Evolutionary conservation across 2,113 vertebrate species (phyloP).

Genomic region (Anthoscopus minutus): DNA sequence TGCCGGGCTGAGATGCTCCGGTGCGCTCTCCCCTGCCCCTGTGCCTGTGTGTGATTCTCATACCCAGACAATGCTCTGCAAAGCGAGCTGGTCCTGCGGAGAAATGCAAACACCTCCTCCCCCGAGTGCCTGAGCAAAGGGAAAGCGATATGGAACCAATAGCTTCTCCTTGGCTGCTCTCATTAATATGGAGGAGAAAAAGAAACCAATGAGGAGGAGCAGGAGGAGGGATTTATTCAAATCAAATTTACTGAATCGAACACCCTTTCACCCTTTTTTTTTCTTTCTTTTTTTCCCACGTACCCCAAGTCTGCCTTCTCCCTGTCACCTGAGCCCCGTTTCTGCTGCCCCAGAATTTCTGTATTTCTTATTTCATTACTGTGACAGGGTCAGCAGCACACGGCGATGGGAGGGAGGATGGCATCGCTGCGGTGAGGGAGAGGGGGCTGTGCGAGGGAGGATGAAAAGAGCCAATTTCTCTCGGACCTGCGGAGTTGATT

Average conservation of each 20-base stretch:
- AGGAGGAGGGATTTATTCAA: constrained; percentile 34
- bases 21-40: background rate
- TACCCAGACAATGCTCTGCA: constrained; percentile 57
- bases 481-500: background rate
- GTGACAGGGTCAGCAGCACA: background rate
- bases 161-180: background rate
- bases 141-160: background rate
- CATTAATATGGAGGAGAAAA: background rate
- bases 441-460: background rate
- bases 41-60: background rate
- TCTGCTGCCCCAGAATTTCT: background rate
- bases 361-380: background rate
- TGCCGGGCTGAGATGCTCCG: background rate
- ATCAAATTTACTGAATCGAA: background rate
- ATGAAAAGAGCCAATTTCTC: background rate
- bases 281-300: background rate
- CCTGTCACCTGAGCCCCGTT: background rate
- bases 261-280: rapidly evolving
- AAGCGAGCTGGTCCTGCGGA: constrained; percentile 50
- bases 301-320: background rate
- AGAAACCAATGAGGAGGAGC: constrained; percentile 17
- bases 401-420: background rate
- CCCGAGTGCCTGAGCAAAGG: background rate
- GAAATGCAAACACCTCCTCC: constrained; percentile 48
- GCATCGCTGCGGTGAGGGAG: background rate